Evolutionary conservation across 2,888 invertebrate genomes (phyloP), one percentile per base, ranked within the genome.

Genomic region (Hyalella azteca): DNA sequence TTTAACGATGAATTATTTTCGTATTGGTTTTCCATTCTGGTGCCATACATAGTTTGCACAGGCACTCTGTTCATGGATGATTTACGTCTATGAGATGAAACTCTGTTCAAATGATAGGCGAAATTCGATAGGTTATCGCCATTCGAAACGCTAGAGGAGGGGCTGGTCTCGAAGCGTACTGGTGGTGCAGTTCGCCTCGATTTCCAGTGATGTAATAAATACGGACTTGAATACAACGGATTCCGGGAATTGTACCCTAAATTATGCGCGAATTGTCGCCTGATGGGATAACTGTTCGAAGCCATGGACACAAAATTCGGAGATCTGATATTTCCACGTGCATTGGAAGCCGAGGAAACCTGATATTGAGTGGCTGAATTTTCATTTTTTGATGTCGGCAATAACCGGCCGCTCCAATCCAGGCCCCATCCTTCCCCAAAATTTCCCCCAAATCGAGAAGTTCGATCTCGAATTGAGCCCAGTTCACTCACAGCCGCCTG

Each of bases 71-170:
- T 19, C 32, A n/a, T n/a, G n/a, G n/a, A n/a, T n/a, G n/a, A n/a
- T n/a, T n/a, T 32, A 2, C 66, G 32, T 36, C 66, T 66, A 36
- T 66, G 32, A 66, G 66, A n/a, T 2, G 66, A 32, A 3, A 66
- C 66, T 32, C 36, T 66, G 36, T 66, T 66, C n/a, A 66, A n/a
- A 36, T 66, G 66, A 36, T 66, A 66, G 19, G 66, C 11, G 36
- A 66, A 66, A 4, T 36, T 36, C 0, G 66, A 19, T 15, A 66
- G 29, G 29, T 66, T 66, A 36, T 66, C 39, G 19, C 66, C 66
- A 36, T 66, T 66, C 19, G 66, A 66, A 1, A 36, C 36, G 36
- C 66, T 66, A 13, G 66, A 66, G 5, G 66, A 66, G 3, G 66
- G 36, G 36, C 66, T 66, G 15, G 36, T 36, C 26, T 66, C 66